These are phyloP conservation scores for Melanotaenia pygmaea DNA, from an alignment of 2,797 vertebrate genomes.

Conservation along the genomic window DNA sequence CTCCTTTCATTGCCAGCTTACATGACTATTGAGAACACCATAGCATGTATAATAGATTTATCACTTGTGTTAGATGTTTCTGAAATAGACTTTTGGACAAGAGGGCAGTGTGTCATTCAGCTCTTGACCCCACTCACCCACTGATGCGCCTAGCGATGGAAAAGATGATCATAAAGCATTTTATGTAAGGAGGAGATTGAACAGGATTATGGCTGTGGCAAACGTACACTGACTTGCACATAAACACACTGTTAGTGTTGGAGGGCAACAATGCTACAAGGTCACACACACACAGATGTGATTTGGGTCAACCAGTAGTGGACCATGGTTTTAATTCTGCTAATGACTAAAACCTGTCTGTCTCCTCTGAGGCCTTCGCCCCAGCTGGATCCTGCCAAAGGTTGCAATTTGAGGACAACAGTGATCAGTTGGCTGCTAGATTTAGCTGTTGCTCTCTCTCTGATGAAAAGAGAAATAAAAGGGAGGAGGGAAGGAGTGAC, in stretches of 20 bases:
- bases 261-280: slow-evolving; percentile 61
- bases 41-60: slow-evolving; percentile 54
- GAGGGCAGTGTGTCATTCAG: slow-evolving; percentile 32
- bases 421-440: slow-evolving; percentile 47
- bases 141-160: slow-evolving; percentile 46
- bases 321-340: slow-evolving; percentile 62
- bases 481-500: slow-evolving; percentile 40
- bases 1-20: slow-evolving; percentile 54
- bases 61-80: slow-evolving; percentile 39
- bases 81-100: slow-evolving; percentile 57
- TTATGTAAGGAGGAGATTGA: slow-evolving; percentile 74
- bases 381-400: slow-evolving; percentile 28
- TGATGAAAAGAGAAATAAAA: slow-evolving; percentile 66
- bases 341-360: slow-evolving; percentile 66
- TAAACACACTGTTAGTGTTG: slow-evolving; percentile 37
- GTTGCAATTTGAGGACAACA: slow-evolving; percentile 41
- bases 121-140: slow-evolving; percentile 44
- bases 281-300: slow-evolving; percentile 46
- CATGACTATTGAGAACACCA: slow-evolving; percentile 32
- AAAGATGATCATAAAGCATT: slow-evolving; percentile 73
- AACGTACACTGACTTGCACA: slow-evolving; percentile 56
- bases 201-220: slow-evolving; percentile 60
- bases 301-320: slow-evolving; percentile 68
- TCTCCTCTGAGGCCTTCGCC: slow-evolving; percentile 30
- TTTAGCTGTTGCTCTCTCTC: slow-evolving; percentile 42